Evolutionary conservation across 2,113 vertebrate species (phyloP), one percentile per base, ranked within the genome.

Genomic region (Mus pahari): DNA sequence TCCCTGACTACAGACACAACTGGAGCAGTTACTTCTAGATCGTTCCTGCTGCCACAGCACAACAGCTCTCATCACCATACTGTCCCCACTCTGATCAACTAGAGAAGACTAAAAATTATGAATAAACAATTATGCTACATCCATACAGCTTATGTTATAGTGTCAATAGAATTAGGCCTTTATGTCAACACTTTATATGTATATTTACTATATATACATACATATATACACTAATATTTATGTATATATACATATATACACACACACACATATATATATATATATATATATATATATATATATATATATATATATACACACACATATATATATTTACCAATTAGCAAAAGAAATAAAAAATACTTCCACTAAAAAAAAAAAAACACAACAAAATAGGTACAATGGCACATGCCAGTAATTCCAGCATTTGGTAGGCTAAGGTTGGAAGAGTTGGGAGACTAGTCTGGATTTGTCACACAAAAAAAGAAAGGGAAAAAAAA

Each of bases 331-430:
- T 60, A 28, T 62, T 95, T 89, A 74, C 5, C 16, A 95, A 94
- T 93, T 86, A 95, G 78, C 26, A 91, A 95, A 94, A 91, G 70
- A 16, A 92, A 58, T 90, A 10, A 91, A 96, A 90, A 97, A 94
- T 89, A 62, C 3, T 90, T 88, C 17, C 62, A 92, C 83, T 9
- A 90, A 70, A 70, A 68, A 55, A 36, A 66, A 1, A 31, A 28
- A 92, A 68, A 7, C 4, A 20, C 17, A 73, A 73, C n/a, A 73
- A 73, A 73, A 73, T 42, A 73, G n/a, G 84, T 22, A 36, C 48
- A 66, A 14, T 68, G 19, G 31, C 83, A 68, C 9, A 24, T 36
- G 45, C 64, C 31, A 33, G 17, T 45, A 50, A 86, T 70, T 33
- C 17, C 64, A 70, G 84, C 84, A 70, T 48, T 86, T 9, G 19